Evolutionary conservation across 2,113 vertebrate species (phyloP).

Genomic region (Mus spicilegus): DNA sequence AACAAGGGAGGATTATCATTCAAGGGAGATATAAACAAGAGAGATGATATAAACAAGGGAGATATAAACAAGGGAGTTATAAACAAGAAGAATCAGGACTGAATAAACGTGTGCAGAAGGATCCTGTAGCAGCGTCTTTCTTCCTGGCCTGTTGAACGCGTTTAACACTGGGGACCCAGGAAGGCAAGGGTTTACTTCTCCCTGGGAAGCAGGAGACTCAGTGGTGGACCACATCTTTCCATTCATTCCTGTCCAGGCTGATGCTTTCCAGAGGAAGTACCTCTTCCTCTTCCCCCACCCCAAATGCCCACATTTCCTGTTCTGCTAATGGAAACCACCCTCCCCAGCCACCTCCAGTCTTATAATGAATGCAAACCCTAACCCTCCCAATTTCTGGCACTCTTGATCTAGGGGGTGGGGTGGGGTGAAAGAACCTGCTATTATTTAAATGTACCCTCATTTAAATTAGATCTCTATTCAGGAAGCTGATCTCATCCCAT

Average conservation of each 20-base stretch:
- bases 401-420: background rate
- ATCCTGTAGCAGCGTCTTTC: too few relatives aligned
- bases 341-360: background rate
- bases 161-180: rapidly evolving
- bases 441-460: conserved; percentile 64
- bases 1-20: too few relatives aligned
- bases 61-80: too few relatives aligned
- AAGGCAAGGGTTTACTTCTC: background rate
- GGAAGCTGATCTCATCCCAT: conserved; percentile 48
- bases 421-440: conserved; percentile 31
- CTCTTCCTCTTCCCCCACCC: background rate
- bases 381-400: background rate
- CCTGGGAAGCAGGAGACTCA: too few relatives aligned
- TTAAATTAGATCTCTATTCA: conserved; percentile 67
- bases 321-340: background rate
- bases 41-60: too few relatives aligned
- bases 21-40: too few relatives aligned
- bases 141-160: too few relatives aligned
- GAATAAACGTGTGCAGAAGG: too few relatives aligned
- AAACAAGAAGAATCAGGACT: too few relatives aligned
- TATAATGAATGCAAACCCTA: conserved; percentile 55
- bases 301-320: background rate
- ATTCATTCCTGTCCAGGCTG: background rate
- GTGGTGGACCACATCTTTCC: rapidly evolving
- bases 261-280: background rate